These are phyloP conservation scores for Campoletis sonorensis DNA, from an alignment of 1,140 invertebrate genomes.

Conservation along the genomic window DNA sequence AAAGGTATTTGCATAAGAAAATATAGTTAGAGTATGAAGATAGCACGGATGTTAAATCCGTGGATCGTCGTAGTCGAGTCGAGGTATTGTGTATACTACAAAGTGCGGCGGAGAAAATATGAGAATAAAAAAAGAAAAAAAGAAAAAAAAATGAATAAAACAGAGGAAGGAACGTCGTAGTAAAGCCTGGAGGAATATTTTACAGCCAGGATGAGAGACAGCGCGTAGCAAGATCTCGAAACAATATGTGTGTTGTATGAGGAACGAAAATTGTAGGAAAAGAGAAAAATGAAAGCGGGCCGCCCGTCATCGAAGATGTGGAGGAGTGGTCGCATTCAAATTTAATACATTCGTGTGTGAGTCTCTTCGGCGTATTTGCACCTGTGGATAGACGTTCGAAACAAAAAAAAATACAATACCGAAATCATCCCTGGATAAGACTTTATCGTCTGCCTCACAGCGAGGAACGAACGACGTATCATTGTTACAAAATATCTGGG, in stretches of 20 bases:
- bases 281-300: too few relatives aligned
- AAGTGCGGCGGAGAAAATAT: not conserved
- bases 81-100: slow-evolving; percentile 8
- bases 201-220: not conserved
- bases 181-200: slow-evolving; percentile 29
- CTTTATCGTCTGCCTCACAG: too few relatives aligned
- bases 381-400: too few relatives aligned
- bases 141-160: slow-evolving; percentile 27
- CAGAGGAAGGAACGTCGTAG: not conserved
- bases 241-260: not conserved
- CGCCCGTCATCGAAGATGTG: too few relatives aligned
- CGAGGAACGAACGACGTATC: too few relatives aligned
- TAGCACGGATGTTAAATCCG: not conserved
- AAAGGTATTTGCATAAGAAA: slow-evolving; percentile 34
- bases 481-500: too few relatives aligned
- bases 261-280: not conserved
- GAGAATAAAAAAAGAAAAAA: too few relatives aligned
- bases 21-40: slow-evolving; percentile 7
- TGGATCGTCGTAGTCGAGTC: not conserved
- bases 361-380: too few relatives aligned
- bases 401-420: too few relatives aligned
- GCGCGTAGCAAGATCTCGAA: slow-evolving; percentile 4
- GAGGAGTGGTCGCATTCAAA: too few relatives aligned
- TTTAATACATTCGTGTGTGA: too few relatives aligned
- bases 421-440: too few relatives aligned